phyloP scores from a whole-genome alignment of 2,797 vertebrate genomes.

The Neosilurus hyrtlii region DNA sequence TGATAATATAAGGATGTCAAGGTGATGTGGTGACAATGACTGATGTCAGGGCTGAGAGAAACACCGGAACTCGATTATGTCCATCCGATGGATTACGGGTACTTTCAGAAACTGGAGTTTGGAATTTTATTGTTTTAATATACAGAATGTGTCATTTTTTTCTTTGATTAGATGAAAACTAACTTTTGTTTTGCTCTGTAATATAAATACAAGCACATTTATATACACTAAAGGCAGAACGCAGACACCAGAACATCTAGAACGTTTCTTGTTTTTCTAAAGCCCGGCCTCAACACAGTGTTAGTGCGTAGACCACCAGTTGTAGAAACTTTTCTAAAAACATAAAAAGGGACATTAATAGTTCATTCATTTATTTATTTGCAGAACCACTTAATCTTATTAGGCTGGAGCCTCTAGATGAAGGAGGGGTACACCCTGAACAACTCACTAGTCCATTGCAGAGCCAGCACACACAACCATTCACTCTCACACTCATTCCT shows the following conservation, averaged over 20 bases:
- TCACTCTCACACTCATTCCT: too few species aligned
- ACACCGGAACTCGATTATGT: background rate
- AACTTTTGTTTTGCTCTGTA: background rate
- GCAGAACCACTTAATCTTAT: too few species aligned
- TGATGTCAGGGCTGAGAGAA: constrained; percentile 12
- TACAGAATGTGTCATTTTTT: background rate
- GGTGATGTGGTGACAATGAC: constrained; percentile 13
- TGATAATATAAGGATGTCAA: background rate
- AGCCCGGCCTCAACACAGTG: background rate
- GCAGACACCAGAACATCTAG: background rate
- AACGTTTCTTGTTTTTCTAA: background rate
- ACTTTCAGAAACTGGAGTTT: constrained; percentile 4
- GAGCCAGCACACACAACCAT: constrained; percentile 22
- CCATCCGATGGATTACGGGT: background rate
- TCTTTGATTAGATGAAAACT: background rate
- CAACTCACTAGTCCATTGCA: background rate
- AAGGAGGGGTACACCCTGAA: too few species aligned
- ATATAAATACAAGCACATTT: background rate
- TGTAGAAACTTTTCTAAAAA: constrained; percentile 36
- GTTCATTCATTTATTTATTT: too few species aligned
- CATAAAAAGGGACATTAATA: too few species aligned
- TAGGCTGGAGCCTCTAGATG: too few species aligned
- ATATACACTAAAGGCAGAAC: background rate
- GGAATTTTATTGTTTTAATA: background rate
- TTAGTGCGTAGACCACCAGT: constrained; percentile 2